Conservation (phyloP, 1,140 invertebrate species). For the Drosophila pruinosa region DNA sequence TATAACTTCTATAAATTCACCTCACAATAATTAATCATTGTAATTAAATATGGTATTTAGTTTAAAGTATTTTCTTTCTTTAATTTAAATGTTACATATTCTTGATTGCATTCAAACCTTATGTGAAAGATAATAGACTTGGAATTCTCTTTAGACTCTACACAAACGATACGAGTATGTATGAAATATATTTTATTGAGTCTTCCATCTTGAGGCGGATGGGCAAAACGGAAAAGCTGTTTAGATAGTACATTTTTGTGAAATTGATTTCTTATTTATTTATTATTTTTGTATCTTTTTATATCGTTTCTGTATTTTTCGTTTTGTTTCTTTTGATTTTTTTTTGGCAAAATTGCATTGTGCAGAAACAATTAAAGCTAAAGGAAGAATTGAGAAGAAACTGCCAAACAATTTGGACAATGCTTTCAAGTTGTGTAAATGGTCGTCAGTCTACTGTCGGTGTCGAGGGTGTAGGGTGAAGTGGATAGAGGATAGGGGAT, state of each 20-base stretch:
- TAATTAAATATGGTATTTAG: too few species aligned
- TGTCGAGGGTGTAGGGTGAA: not conserved
- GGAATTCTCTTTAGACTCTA: not conserved
- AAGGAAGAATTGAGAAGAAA: constrained; percentile 8
- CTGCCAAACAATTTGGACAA: constrained; percentile 55
- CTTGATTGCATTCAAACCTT: not conserved
- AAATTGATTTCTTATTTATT: constrained; percentile 57
- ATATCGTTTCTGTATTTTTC: not conserved
- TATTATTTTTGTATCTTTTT: constrained; percentile 24
- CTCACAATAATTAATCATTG: too few species aligned
- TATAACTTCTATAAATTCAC: too few species aligned
- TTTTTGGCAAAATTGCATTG: constrained; percentile 30
- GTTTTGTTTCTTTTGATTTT: constrained; percentile 9
- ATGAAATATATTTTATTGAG: constrained; percentile 55
- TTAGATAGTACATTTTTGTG: constrained; percentile 56
- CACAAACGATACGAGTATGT: constrained; percentile 31
- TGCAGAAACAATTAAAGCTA: constrained; percentile 53
- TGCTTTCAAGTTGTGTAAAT: constrained; percentile 41
- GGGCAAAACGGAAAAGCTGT: constrained; percentile 48
- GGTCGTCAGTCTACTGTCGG: not conserved
- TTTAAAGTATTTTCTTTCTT: too few species aligned
- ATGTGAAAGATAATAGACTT: not conserved
- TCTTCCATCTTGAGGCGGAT: constrained; percentile 9
- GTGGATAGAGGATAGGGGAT: not conserved
- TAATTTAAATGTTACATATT: too few species aligned